Evolutionary conservation across 1,140 invertebrate species (phyloP).

Genomic region (Lasioglossum albipes): DNA sequence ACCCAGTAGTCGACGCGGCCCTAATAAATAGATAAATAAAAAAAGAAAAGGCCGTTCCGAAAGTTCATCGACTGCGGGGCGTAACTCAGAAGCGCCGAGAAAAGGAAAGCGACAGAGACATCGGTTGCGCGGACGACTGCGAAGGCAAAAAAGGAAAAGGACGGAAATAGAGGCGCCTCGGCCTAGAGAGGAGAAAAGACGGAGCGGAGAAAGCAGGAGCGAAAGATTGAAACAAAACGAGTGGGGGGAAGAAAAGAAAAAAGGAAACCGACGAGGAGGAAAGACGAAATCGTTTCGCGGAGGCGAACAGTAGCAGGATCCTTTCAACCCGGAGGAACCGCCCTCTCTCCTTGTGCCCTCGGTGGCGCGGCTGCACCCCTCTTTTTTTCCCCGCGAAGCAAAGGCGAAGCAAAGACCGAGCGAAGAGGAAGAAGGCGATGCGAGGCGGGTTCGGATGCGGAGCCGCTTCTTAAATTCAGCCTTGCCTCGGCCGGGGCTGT

Average conservation of each 20-base stretch:
- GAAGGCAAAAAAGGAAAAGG: background rate
- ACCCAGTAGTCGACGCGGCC: too few species aligned
- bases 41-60: background rate
- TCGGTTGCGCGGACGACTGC: background rate
- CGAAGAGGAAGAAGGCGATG: too few species aligned
- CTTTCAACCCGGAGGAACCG: constrained; percentile 67
- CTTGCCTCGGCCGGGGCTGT: constrained; percentile 59
- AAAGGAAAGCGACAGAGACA: constrained; percentile 4
- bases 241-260: background rate
- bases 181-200: constrained; percentile 1
- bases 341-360: constrained; percentile 54
- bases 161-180: background rate
- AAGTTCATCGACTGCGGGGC: background rate
- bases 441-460: constrained; percentile 5
- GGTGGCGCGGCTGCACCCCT: constrained; percentile 17
- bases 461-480: constrained; percentile 66
- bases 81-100: constrained; percentile 11
- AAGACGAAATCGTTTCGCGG: constrained; percentile 58
- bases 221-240: too few species aligned
- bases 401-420: too few species aligned
- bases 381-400: constrained; percentile 22
- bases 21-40: background rate
- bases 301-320: constrained; percentile 71
- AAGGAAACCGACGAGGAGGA: background rate
- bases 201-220: background rate